Conservation (phyloP, 2,113 vertebrate species). For the Lynx canadensis region DNA sequence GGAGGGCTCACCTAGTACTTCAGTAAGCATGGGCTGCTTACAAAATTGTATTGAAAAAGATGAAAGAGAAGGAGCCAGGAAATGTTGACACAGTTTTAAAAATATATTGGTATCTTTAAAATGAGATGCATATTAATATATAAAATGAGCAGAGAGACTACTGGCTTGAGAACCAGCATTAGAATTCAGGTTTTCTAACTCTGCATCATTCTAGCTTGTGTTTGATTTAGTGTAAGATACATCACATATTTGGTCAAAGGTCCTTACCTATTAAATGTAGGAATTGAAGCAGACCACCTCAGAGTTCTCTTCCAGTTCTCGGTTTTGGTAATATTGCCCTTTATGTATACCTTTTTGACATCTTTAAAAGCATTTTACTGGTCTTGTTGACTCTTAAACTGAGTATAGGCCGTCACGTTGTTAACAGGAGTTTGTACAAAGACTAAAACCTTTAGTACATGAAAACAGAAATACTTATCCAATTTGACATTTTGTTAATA, state of each 20-base stretch:
- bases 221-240: not conserved
- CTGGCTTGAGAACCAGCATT: not conserved
- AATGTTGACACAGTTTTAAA: not conserved
- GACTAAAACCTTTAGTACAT: conserved; percentile 14
- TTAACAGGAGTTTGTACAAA: conserved; percentile 23
- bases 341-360: not conserved
- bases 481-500: conserved; percentile 52
- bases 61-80: not conserved
- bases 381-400: conserved; percentile 24
- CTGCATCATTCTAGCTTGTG: not conserved
- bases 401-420: conserved; percentile 4
- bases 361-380: not conserved
- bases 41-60: conserved; percentile 51
- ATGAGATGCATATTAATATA: not conserved
- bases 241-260: not conserved
- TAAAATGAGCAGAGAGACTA: conserved; percentile 14
- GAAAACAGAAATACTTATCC: conserved; percentile 38
- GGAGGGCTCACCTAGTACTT: not conserved
- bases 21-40: not conserved
- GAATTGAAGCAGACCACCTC: not conserved
- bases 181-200: conserved; percentile 46
- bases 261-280: conserved; percentile 9
- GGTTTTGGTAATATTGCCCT: conserved; percentile 5
- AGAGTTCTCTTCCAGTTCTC: not conserved
- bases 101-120: conserved; percentile 38